These are phyloP conservation scores for Sarcophaga caerulescens DNA, from an alignment of 2,888 invertebrate species.

Conservation along the genomic window DNA sequence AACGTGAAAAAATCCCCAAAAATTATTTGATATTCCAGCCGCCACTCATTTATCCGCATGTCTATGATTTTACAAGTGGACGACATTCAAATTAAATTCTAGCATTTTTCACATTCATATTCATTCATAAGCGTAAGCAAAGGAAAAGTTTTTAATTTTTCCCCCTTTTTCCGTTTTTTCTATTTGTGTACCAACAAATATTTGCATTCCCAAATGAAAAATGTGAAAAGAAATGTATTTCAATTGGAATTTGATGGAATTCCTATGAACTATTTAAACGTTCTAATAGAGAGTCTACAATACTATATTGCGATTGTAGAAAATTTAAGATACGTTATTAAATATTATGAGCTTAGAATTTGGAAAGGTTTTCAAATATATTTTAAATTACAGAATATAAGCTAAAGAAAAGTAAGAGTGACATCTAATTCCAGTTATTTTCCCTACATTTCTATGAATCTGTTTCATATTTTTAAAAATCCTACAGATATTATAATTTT, in stretches of 20 bases:
- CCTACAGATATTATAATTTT: too few species aligned
- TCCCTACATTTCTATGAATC: too few species aligned
- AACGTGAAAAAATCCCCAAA: neutral
- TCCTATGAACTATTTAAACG: slow-evolving; percentile 28
- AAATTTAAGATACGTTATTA: too few species aligned
- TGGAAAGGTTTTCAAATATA: too few species aligned
- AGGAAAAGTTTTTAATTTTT: slow-evolving; percentile 42
- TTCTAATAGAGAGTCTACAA: neutral
- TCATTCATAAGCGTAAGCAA: neutral
- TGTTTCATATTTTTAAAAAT: too few species aligned
- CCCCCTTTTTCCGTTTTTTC: neutral
- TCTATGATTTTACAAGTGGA: slow-evolving; percentile 69
- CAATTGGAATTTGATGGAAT: slow-evolving; percentile 5
- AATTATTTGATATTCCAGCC: slow-evolving; percentile 28
- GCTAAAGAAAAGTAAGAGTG: too few species aligned
- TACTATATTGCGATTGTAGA: neutral
- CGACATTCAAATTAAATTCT: slow-evolving; percentile 71
- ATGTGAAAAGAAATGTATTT: neutral
- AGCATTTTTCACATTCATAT: slow-evolving; percentile 34
- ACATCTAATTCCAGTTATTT: too few species aligned
- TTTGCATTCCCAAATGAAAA: slow-evolving; percentile 8
- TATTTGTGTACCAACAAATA: neutral
- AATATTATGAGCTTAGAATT: too few species aligned
- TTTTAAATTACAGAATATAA: too few species aligned
- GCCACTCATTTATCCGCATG: slow-evolving; percentile 12